Percentiles rank a stretch among this genome's conserved stretches.
Evolutionary conservation across 92 coral and sea anemone genomes (phyloP).

Genomic region (Bergia sp.): DNA sequence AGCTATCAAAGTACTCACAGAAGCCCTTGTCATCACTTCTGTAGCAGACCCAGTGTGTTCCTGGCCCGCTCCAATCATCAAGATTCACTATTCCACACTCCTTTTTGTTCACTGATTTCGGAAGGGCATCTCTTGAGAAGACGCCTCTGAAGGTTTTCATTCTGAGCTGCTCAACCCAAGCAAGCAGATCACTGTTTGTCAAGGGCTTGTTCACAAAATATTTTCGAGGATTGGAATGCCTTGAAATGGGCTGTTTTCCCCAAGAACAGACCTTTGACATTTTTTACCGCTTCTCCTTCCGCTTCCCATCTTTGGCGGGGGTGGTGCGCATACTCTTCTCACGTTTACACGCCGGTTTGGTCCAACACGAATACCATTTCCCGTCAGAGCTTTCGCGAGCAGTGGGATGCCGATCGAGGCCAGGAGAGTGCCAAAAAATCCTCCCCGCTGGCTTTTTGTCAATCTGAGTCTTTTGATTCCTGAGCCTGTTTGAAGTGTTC

Average conservation of each 20-base stretch:
- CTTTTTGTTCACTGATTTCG: background rate
- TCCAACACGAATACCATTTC: no score
- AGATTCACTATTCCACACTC: constrained; percentile 41
- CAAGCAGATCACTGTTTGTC: background rate
- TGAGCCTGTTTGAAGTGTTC: background rate
- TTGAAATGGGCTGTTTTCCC: background rate
- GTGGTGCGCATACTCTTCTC: no score
- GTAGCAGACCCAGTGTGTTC: background rate
- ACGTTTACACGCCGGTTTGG: no score
- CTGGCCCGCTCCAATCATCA: background rate
- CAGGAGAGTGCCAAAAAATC: background rate
- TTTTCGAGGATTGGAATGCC: background rate
- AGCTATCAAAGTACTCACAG: background rate
- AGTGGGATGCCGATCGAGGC: background rate
- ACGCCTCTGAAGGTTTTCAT: background rate
- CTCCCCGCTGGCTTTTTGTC: background rate
- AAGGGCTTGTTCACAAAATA: background rate
- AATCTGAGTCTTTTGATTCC: background rate
- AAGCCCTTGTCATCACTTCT: background rate
- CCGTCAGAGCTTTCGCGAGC: background rate
- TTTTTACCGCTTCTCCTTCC: no score
- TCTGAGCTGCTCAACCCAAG: background rate
- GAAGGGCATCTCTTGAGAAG: constrained; percentile 13
- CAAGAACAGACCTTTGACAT: background rate
- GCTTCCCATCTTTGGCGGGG: no score